These are phyloP conservation scores for Muricea muricata DNA, from an alignment of 92 coral and sea anemone genomes.

Conservation along the genomic window DNA sequence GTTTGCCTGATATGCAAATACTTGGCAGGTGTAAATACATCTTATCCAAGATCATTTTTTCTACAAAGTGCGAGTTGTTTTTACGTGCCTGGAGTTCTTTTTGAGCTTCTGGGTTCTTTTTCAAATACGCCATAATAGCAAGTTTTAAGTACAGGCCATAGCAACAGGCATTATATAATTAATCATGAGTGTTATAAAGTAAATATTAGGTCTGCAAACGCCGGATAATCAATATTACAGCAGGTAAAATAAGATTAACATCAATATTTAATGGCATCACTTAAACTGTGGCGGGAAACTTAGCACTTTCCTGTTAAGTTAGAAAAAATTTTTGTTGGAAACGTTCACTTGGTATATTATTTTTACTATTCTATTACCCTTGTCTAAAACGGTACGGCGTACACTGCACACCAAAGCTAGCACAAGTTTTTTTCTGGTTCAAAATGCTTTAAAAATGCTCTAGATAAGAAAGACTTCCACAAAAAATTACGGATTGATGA, in stretches of 20 bases:
- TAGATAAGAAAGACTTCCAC: too few relatives aligned
- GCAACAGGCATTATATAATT: conserved; percentile 17
- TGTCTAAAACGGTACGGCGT: too few relatives aligned
- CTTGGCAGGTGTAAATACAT: background rate
- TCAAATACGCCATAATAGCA: conserved; percentile 96
- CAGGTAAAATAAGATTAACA: conserved; percentile 19
- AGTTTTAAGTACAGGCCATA: conserved; percentile 38
- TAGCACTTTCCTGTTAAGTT: background rate
- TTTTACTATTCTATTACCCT: too few relatives aligned
- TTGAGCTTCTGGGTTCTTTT: conserved; percentile 94
- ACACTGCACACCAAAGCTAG: too few relatives aligned
- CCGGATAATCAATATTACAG: background rate
- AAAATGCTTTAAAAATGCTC: too few relatives aligned
- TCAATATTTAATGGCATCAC: conserved; percentile 27
- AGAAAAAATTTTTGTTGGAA: background rate
- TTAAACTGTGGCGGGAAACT: background rate
- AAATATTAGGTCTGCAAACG: conserved; percentile 18
- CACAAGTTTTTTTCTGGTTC: too few relatives aligned
- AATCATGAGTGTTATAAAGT: background rate
- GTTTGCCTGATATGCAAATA: background rate
- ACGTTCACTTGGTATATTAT: background rate
- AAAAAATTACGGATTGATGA: too few relatives aligned
- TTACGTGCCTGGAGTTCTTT: conserved; percentile 93
- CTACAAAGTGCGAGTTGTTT: background rate
- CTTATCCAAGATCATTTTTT: background rate